Evolutionary conservation across 2,888 invertebrate species (phyloP), one percentile per base, ranked within the genome.

Genomic region (Stenolophus ochropezus): DNA sequence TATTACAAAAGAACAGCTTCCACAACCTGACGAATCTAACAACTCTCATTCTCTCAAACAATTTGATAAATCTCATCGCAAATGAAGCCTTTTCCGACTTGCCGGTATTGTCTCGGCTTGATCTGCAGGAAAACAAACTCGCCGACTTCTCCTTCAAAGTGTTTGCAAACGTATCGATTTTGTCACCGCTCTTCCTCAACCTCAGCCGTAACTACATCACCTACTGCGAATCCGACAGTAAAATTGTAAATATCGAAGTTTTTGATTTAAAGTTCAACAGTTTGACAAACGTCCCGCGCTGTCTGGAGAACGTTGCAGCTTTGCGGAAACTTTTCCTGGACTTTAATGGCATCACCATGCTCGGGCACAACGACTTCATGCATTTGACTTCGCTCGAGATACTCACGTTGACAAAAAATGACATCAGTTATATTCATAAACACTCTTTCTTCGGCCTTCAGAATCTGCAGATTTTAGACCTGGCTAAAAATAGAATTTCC

Each of bases 21-120:
- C 91, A 92, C 85, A 93, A 95, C 89, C 92, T 97, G 88, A 93
- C 94, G 42, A 94, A 93, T 88, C 91, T 98, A 85, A 92, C 94
- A 85, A 96, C 95, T 86, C 91, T 98, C 85, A 95, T 97, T 88
- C 90, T 98, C 85, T 94, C 96, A 76, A 94, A 95, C 87, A 98
- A 98, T 90, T 91, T 93, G 85, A 92, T 98, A 86, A 91, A 91
- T 83, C 92, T 92, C 84, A 93, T 98, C 85, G 94, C 94, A 82
- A 91, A 92, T 58, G 92, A 93, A 77, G 93, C 96, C 4, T 95
- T 97, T 87, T 91, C 92, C 80, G 94, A 95, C 87, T 90, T 97
- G 85, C 94, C 95, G 20, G 93, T 93, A 87, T 89, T 98, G 85
- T 93, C 94, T 84, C 93, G 94, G 86, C 90, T 97, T 81, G 96